Evolutionary conservation across 2,797 vertebrate genomes (phyloP).

Genomic region (Lycodopsis pacificus): DNA sequence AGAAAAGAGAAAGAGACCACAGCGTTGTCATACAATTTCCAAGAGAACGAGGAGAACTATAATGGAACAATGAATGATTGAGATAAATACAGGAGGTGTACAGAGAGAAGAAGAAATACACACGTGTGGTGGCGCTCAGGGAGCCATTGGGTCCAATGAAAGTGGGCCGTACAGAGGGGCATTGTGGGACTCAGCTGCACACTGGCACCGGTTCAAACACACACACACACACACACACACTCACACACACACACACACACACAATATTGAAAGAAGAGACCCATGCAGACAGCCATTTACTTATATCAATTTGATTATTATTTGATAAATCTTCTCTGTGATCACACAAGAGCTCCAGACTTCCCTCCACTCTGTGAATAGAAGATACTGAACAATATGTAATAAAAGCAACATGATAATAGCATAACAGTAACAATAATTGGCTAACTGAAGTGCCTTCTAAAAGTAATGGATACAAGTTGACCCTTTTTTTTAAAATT

Average conservation of each 20-base stretch:
- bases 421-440: neutral
- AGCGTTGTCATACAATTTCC: neutral
- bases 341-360: neutral
- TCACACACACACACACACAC: slow-evolving; percentile 5
- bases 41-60: neutral
- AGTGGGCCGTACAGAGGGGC: slow-evolving; percentile 71
- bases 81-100: slow-evolving; percentile 13
- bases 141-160: slow-evolving; percentile 47
- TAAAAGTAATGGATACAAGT: neutral
- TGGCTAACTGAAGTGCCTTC: neutral
- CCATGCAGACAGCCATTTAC: neutral
- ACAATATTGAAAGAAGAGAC: neutral
- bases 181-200: slow-evolving; percentile 80
- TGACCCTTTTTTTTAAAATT: neutral
- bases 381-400: neutral
- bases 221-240: slow-evolving; percentile 33
- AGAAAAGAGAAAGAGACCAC: slow-evolving; percentile 8
- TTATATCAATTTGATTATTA: slow-evolving; percentile 1
- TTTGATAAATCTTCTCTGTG: neutral
- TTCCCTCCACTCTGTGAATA: neutral
- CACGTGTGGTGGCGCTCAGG: slow-evolving; percentile 58
- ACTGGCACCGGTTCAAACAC: slow-evolving; percentile 69
- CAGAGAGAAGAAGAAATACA: slow-evolving; percentile 30
- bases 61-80: neutral
- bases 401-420: neutral